phyloP scores from a whole-genome alignment of 2,113 vertebrate genomes.

The Xiphorhynchus elegans region DNA sequence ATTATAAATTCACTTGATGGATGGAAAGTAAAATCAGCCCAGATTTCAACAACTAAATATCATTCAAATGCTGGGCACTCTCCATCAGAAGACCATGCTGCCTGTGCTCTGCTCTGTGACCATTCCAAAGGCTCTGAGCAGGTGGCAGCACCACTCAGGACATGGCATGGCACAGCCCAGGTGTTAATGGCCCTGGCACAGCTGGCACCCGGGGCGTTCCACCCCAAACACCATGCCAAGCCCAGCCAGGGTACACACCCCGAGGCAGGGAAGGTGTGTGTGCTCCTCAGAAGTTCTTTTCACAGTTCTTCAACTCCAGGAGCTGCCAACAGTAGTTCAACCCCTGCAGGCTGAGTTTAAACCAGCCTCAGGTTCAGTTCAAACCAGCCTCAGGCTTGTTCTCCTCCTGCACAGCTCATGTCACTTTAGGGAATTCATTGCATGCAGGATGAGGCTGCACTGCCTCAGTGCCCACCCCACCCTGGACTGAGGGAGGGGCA shows the following conservation, averaged over 20 bases:
- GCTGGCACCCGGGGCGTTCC: neutral
- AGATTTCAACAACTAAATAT: neutral
- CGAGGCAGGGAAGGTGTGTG: neutral
- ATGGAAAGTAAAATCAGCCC: neutral
- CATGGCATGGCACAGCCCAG: neutral
- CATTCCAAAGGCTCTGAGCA: neutral
- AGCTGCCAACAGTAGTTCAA: neutral
- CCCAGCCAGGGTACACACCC: neutral
- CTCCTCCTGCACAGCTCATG: neutral
- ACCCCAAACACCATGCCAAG: neutral
- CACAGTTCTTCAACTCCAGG: neutral
- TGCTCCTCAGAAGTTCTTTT: neutral
- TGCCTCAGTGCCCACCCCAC: neutral
- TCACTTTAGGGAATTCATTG: neutral
- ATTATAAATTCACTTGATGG: neutral
- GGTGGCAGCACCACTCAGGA: neutral
- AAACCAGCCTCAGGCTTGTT: neutral
- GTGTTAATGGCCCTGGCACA: neutral
- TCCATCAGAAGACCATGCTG: rapidly evolving
- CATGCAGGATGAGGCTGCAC: neutral
- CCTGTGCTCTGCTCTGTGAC: neutral
- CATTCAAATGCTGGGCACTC: neutral
- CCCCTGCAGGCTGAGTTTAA: neutral
- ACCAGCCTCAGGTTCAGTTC: neutral
- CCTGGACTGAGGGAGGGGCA: neutral